These are phyloP conservation scores for Brachionus sp. DNA, from an alignment of 1,140 invertebrate genomes.

Conservation along the genomic window DNA sequence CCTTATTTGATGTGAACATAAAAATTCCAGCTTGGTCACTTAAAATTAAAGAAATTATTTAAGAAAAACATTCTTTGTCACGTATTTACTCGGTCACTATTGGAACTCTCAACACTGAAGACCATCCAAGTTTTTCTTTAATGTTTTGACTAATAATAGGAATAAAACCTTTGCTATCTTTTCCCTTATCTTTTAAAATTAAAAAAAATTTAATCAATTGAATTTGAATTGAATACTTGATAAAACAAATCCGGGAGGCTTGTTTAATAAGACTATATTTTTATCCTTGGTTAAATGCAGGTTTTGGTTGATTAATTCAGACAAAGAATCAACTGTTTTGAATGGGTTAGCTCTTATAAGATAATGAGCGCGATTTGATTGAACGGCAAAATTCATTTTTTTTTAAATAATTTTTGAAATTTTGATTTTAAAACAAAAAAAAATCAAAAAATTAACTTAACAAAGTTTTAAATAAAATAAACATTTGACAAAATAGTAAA, in stretches of 20 bases:
- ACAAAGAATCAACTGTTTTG: conserved; percentile 7
- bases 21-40: conserved; percentile 28
- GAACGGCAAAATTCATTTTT: conserved; percentile 17
- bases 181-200: neutral
- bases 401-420: neutral
- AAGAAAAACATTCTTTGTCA: neutral
- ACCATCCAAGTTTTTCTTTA: neutral
- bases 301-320: neutral
- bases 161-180: neutral
- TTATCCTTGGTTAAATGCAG: neutral
- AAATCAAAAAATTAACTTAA: too few species aligned
- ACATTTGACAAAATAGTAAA: too few species aligned
- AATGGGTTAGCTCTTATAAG: neutral
- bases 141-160: neutral
- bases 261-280: neutral
- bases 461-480: too few species aligned
- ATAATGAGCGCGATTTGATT: neutral
- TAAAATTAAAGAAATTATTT: neutral
- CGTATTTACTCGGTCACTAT: neutral
- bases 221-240: neutral
- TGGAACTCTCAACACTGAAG: neutral
- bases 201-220: neutral
- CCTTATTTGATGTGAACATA: neutral
- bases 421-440: neutral
- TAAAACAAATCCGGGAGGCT: conserved; percentile 8